Conservation (phyloP, 2,888 invertebrate species). For the Apeira syringaria region DNA sequence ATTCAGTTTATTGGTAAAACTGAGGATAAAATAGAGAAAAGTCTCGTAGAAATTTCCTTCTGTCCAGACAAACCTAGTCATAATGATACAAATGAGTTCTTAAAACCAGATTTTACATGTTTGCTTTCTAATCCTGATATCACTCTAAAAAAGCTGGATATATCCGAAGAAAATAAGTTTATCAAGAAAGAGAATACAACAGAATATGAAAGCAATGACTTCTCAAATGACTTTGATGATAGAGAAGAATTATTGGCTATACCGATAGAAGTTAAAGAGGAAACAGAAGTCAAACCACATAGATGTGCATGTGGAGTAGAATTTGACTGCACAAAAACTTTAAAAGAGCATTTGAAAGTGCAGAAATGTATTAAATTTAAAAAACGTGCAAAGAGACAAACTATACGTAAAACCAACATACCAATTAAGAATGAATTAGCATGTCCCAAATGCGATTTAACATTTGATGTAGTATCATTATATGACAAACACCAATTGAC, state of each 20-base stretch:
- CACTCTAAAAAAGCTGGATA: constrained; percentile 8
- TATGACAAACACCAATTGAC: constrained; percentile 36
- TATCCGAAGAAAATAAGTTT: background rate
- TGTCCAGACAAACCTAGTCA: constrained; percentile 14
- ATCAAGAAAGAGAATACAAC: constrained; percentile 13
- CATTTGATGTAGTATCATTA: constrained; percentile 35
- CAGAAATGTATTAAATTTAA: constrained; percentile 30
- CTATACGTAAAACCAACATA: constrained; percentile 13
- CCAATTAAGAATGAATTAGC: constrained; percentile 26
- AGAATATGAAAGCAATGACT: constrained; percentile 21
- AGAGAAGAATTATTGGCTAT: constrained; percentile 11
- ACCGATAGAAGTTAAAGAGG: constrained; percentile 22
- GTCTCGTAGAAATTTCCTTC: constrained; percentile 3
- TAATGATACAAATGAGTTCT: constrained; percentile 8
- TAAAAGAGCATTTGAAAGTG: constrained; percentile 34
- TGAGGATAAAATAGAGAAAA: constrained; percentile 12
- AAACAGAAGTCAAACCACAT: constrained; percentile 25
- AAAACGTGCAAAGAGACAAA: constrained; percentile 26
- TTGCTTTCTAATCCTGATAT: constrained; percentile 5
- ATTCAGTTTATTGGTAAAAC: constrained; percentile 21
- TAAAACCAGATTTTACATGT: constrained; percentile 11
- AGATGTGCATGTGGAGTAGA: constrained; percentile 25
- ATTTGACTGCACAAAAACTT: constrained; percentile 30
- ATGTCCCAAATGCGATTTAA: constrained; percentile 34
- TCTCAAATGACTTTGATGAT: constrained; percentile 32